Evolutionary conservation across 64 coral and sea anemone species (phyloP).

Genomic region (Porites australiensis): DNA sequence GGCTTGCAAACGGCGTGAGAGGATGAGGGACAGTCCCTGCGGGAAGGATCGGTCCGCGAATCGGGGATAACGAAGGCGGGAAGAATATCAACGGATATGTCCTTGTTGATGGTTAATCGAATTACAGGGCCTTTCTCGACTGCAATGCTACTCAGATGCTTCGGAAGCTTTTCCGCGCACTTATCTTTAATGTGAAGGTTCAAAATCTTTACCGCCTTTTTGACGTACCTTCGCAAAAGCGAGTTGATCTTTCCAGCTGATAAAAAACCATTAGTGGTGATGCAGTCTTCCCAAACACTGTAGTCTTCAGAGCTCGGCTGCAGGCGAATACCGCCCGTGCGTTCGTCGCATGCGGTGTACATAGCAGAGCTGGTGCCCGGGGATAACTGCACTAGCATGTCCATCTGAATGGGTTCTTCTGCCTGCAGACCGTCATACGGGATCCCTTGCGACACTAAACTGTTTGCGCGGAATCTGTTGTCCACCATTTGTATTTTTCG

Average conservation of each 20-base stretch:
- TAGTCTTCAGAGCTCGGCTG: slow-evolving; percentile 80
- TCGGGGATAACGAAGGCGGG: slow-evolving; percentile 96
- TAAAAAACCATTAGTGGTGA: slow-evolving; percentile 87
- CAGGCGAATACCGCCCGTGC: slow-evolving; percentile 71
- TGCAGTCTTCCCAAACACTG: slow-evolving; percentile 90
- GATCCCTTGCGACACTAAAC: slow-evolving; percentile 92
- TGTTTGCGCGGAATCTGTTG: slow-evolving; percentile 94
- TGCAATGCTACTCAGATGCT: slow-evolving; percentile 77
- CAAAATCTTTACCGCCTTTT: slow-evolving; percentile 91
- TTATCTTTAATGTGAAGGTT: slow-evolving; percentile 89
- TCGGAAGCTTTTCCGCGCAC: slow-evolving; percentile 85
- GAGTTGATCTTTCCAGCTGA: slow-evolving; percentile 89
- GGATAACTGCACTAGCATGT: slow-evolving; percentile 93
- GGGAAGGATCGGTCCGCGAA: slow-evolving; percentile 73
- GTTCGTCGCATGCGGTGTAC: slow-evolving; percentile 81
- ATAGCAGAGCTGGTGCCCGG: slow-evolving; percentile 84
- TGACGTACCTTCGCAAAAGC: slow-evolving; percentile 87
- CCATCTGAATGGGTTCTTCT: slow-evolving; percentile 87
- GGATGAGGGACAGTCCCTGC: slow-evolving; percentile 82
- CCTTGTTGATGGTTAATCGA: slow-evolving; percentile 85
- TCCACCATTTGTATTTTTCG: slow-evolving; percentile 96
- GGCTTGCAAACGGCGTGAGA: slow-evolving; percentile 86
- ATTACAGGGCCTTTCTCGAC: slow-evolving; percentile 87
- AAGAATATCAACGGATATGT: slow-evolving; percentile 84
- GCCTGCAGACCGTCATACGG: slow-evolving; percentile 95